phyloP scores from a whole-genome alignment of 2,888 invertebrate species.

The Calameuta filiformis region DNA sequence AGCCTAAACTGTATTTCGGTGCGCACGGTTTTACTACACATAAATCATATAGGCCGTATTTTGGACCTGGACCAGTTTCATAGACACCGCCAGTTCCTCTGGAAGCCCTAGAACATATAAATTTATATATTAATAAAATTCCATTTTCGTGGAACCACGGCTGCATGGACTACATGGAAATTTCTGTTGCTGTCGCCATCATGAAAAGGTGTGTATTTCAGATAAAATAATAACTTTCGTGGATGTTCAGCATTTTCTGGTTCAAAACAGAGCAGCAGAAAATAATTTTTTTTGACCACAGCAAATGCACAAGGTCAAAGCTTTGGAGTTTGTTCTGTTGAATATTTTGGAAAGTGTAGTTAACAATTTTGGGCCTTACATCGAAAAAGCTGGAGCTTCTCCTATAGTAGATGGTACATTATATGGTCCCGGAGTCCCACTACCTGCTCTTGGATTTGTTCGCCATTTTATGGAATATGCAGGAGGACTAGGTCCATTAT shows the following conservation, averaged over 20 bases:
- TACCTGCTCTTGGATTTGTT: constrained; percentile 27
- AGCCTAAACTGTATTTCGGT: constrained; percentile 67
- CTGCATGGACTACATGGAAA: too few species aligned
- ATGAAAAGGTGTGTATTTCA: too few species aligned
- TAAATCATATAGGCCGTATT: constrained; percentile 18
- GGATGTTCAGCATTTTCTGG: too few species aligned
- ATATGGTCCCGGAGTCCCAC: constrained; percentile 40
- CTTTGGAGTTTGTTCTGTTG: too few species aligned
- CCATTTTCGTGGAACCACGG: not conserved
- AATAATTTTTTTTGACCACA: too few species aligned
- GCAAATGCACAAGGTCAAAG: too few species aligned
- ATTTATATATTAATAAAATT: not conserved
- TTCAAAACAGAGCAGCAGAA: too few species aligned
- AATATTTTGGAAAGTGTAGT: too few species aligned
- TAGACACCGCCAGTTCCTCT: constrained; percentile 18
- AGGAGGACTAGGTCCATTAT: constrained; percentile 21
- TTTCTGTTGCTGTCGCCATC: too few species aligned
- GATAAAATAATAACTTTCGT: too few species aligned
- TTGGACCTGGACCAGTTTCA: constrained; percentile 33
- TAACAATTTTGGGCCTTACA: constrained; percentile 28
- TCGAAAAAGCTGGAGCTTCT: constrained; percentile 38
- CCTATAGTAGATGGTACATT: constrained; percentile 19
- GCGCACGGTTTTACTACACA: constrained; percentile 44
- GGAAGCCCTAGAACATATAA: constrained; percentile 16
- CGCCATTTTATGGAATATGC: constrained; percentile 42